phyloP scores from a whole-genome alignment of 2,888 invertebrate species.

The Clivina fossor region DNA sequence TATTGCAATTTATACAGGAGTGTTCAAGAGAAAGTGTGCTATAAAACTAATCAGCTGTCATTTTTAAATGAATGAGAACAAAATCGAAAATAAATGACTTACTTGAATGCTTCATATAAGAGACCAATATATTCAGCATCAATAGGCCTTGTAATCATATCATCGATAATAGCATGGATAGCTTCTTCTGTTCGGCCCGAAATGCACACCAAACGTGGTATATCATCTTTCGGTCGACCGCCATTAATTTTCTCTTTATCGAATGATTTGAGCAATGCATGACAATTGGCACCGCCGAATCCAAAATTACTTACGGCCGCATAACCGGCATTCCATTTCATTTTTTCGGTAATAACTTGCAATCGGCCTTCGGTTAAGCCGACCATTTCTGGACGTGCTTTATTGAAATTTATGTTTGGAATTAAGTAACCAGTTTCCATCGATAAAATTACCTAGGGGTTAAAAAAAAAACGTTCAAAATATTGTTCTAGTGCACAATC shows the following conservation, averaged over 20 bases:
- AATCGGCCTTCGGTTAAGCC: conserved; percentile 65
- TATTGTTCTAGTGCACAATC: too few relatives aligned
- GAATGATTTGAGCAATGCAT: conserved; percentile 64
- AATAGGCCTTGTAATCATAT: conserved; percentile 61
- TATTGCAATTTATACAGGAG: too few relatives aligned
- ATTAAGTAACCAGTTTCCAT: conserved; percentile 80
- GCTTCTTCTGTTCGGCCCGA: conserved; percentile 82
- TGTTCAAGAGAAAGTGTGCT: too few relatives aligned
- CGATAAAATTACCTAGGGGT: conserved; percentile 63
- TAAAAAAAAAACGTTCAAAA: too few relatives aligned
- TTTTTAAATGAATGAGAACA: too few relatives aligned
- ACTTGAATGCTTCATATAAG: conserved; percentile 34
- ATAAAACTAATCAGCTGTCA: too few relatives aligned
- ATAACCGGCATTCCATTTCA: conserved; percentile 70
- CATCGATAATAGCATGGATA: conserved; percentile 65
- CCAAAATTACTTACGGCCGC: conserved; percentile 89
- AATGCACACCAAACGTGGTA: conserved; percentile 72
- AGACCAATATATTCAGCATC: conserved; percentile 65
- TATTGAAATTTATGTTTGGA: conserved; percentile 78
- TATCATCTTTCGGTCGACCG: conserved; percentile 63
- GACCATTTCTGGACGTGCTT: conserved; percentile 56
- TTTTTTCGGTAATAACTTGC: conserved; percentile 72
- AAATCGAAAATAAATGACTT: too few relatives aligned
- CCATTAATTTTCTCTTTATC: conserved; percentile 62
- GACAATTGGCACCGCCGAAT: conserved; percentile 86